A percentile compares a stretch with the other conserved stretches of the same genome.
These are phyloP conservation scores for Cistogaster globosa DNA, from an alignment of 2,888 invertebrate genomes.

Conservation along the genomic window DNA sequence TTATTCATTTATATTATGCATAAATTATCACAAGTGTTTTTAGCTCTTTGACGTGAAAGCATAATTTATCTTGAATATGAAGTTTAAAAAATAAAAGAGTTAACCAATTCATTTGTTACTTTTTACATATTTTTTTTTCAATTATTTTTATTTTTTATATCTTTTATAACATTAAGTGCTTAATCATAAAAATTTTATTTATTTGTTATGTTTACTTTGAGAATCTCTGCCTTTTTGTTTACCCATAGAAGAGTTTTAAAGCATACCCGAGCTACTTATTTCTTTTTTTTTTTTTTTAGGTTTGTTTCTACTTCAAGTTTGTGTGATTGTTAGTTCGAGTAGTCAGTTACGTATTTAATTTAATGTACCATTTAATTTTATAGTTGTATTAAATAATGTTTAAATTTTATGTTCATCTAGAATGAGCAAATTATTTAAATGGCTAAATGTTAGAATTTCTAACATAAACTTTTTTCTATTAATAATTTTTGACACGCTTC, in stretches of 20 bases:
- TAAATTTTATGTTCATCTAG: constrained; percentile 14
- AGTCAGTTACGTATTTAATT: constrained; percentile 60
- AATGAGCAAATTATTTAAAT: not conserved
- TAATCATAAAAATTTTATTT: too few relatives aligned
- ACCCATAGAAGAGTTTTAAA: constrained; percentile 14
- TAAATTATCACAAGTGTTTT: too few relatives aligned
- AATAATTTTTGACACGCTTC: too few relatives aligned
- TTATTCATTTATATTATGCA: too few relatives aligned
- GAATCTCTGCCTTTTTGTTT: constrained; percentile 29
- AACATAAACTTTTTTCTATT: too few relatives aligned
- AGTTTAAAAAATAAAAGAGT: too few relatives aligned
- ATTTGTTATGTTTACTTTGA: not conserved
- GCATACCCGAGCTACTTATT: constrained; percentile 32
- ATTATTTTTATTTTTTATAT: too few relatives aligned
- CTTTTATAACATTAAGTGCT: too few relatives aligned
- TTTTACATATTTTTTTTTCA: too few relatives aligned
- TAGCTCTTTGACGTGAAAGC: too few relatives aligned
- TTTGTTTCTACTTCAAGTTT: constrained; percentile 21
- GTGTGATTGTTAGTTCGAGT: constrained; percentile 47
- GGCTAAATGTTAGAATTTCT: not conserved
- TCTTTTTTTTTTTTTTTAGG: constrained; percentile 24
- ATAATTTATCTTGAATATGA: too few relatives aligned
- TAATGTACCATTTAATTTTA: constrained; percentile 64
- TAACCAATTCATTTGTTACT: too few relatives aligned
- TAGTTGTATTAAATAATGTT: constrained; percentile 52